Evolutionary conservation across 2,888 invertebrate genomes (phyloP).

Genomic region (Caenorhabditis sp.): DNA sequence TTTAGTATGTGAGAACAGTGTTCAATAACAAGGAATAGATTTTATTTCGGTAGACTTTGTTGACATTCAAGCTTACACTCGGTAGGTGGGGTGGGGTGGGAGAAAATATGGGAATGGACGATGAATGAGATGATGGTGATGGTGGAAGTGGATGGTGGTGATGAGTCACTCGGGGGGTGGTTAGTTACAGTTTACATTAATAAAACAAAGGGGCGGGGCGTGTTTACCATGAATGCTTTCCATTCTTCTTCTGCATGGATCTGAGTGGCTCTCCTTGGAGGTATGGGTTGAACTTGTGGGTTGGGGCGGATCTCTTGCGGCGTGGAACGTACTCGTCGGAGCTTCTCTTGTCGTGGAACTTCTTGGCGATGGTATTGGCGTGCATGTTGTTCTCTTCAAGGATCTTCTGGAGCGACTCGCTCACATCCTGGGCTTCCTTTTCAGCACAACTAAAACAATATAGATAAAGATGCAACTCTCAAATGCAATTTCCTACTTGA

Average conservation of each 20-base stretch:
- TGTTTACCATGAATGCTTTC: conserved; percentile 65
- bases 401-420: conserved; percentile 74
- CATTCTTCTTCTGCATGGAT: conserved; percentile 81
- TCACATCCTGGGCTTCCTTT: conserved; percentile 72
- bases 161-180: neutral
- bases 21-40: conserved; percentile 48
- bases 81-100: conserved; percentile 15
- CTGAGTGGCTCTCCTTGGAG: conserved; percentile 79
- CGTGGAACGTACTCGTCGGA: conserved; percentile 76
- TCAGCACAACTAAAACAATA: conserved; percentile 70
- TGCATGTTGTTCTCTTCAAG: conserved; percentile 81
- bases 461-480: neutral
- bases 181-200: neutral
- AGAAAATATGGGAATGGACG: conserved; percentile 20
- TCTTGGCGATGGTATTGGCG: conserved; percentile 81
- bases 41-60: conserved; percentile 44
- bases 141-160: conserved; percentile 7
- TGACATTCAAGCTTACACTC: conserved; percentile 27
- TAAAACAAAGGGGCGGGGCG: neutral
- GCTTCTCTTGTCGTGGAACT: conserved; percentile 81
- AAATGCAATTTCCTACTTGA: conserved; percentile 73
- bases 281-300: conserved; percentile 78
- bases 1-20: no score
- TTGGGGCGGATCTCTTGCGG: conserved; percentile 75
- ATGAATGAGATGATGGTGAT: conserved; percentile 13